Evolutionary conservation across 2,113 vertebrate species (phyloP).

Genomic region (Dunckerocampus dactyliophorus): DNA sequence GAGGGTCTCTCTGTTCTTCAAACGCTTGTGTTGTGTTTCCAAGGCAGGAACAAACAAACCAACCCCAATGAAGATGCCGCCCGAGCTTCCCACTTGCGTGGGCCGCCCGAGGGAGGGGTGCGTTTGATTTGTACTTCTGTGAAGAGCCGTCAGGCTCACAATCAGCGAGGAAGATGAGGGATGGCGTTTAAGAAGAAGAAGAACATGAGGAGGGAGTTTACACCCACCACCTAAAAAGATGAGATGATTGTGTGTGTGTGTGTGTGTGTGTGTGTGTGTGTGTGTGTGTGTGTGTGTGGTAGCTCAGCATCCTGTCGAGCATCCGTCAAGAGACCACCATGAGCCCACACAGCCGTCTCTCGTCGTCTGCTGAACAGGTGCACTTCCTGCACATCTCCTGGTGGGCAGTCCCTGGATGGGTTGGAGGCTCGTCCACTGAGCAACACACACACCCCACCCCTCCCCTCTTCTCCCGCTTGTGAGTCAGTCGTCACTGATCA

Average conservation of each 20-base stretch:
- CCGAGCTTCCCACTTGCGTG: slow-evolving; percentile 53
- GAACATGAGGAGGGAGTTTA: slow-evolving; percentile 26
- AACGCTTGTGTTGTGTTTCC: slow-evolving; percentile 64
- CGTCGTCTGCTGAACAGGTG: slow-evolving; percentile 53
- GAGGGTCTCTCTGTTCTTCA: slow-evolving; percentile 52
- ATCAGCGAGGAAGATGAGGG: slow-evolving; percentile 43
- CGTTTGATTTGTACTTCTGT: slow-evolving; percentile 63
- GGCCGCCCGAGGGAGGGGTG: slow-evolving; percentile 65
- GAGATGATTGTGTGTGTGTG: slow-evolving; percentile 32
- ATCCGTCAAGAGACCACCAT: slow-evolving; percentile 63
- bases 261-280: slow-evolving; percentile 34
- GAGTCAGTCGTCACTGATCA: no score
- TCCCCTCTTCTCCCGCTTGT: no score
- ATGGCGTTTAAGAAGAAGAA: slow-evolving; percentile 43
- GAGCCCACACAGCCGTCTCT: slow-evolving; percentile 55
- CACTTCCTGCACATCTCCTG: neutral
- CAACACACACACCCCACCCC: no score
- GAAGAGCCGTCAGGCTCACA: slow-evolving; percentile 60
- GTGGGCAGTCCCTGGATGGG: no score
- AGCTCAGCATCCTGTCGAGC: slow-evolving; percentile 58
- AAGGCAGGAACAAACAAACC: slow-evolving; percentile 56
- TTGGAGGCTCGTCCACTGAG: no score
- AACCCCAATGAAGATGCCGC: slow-evolving; percentile 53
- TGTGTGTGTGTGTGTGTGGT: slow-evolving; percentile 39
- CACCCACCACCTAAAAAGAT: slow-evolving; percentile 52